phyloP scores from a whole-genome alignment of 2,113 vertebrate genomes.

The Phylloscopus whistleri region DNA sequence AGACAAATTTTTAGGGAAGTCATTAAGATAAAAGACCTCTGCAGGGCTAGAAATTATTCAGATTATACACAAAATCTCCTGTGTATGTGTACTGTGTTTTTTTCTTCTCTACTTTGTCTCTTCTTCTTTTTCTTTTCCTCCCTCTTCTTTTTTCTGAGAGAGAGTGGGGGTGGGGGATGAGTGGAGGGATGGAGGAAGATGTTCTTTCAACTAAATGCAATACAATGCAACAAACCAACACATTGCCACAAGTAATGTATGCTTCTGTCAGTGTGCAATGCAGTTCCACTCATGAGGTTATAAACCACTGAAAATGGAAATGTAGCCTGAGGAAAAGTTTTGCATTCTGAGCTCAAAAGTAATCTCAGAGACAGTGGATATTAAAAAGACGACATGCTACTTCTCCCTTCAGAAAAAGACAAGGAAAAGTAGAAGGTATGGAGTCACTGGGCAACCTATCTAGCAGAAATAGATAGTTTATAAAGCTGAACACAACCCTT shows the following conservation, averaged over 20 bases:
- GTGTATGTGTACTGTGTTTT: neutral
- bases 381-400: neutral
- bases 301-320: conserved; percentile 60
- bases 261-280: neutral
- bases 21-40: conserved; percentile 60
- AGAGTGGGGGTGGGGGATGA: rapidly evolving
- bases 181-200: neutral
- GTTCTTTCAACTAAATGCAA: conserved; percentile 42
- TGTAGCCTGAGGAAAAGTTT: conserved; percentile 35
- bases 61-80: conserved; percentile 22
- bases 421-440: neutral
- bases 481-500: neutral
- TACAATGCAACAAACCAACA: conserved; percentile 40
- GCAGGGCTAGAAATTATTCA: conserved; percentile 20
- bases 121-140: neutral
- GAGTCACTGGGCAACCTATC: neutral
- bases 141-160: neutral
- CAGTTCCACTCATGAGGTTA: conserved; percentile 9
- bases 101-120: neutral
- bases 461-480: neutral
- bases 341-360: conserved; percentile 43
- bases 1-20: conserved; percentile 58
- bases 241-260: conserved; percentile 41
- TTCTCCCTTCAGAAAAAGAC: neutral
- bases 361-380: conserved; percentile 26